Evolutionary conservation across 2,888 invertebrate species (phyloP).

Genomic region (Andrena marginata): DNA sequence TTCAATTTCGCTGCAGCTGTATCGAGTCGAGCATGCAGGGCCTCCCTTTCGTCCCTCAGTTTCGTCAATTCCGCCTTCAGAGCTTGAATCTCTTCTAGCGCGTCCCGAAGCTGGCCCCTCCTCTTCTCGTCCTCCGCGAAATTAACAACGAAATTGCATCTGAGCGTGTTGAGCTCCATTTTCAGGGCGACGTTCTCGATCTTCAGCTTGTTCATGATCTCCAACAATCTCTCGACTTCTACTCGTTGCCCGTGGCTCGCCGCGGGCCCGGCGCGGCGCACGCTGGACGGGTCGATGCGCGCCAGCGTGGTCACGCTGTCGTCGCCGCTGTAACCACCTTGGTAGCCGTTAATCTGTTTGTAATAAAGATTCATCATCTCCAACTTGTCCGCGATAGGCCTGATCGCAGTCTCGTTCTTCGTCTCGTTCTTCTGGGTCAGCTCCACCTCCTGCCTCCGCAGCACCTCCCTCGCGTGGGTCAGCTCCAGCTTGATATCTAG

Average conservation of each 20-base stretch:
- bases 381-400: conserved; percentile 22
- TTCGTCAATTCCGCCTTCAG: conserved; percentile 70
- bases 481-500: conserved; percentile 42
- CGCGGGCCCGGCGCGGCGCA: neutral
- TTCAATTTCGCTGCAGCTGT: conserved; percentile 52
- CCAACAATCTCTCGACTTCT: conserved; percentile 15
- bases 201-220: conserved; percentile 25
- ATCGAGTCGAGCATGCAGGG: conserved; percentile 59
- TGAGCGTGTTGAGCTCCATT: conserved; percentile 55
- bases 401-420: neutral
- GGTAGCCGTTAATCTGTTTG: conserved; percentile 28
- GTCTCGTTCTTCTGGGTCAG: too few species aligned
- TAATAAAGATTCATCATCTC: conserved; percentile 39
- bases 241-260: neutral
- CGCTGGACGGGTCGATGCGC: neutral
- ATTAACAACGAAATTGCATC: conserved; percentile 47
- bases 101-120: conserved; percentile 37
- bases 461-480: conserved; percentile 25
- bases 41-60: conserved; percentile 62
- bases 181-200: conserved; percentile 52
- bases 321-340: neutral
- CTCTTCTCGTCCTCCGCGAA: conserved; percentile 39
- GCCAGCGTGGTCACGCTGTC: neutral
- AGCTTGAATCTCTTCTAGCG: conserved; percentile 63
- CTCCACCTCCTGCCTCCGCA: conserved; percentile 16